phyloP scores from a whole-genome alignment of 2,888 invertebrate species.

The Eurytoma adleriae region DNA sequence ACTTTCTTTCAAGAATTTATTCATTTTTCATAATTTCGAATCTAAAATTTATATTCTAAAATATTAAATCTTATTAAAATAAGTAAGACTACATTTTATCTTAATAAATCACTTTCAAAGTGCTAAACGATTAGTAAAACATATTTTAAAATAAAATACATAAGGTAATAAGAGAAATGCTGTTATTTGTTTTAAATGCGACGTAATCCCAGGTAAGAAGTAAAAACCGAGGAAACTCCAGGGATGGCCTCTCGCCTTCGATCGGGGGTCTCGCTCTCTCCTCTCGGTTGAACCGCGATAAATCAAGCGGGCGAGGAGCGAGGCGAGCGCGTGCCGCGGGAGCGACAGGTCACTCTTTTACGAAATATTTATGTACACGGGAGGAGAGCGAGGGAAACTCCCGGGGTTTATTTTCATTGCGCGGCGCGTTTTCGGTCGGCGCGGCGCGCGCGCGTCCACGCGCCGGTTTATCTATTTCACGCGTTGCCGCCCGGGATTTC shows the following conservation, averaged over 20 bases:
- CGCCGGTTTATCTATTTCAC: conserved; percentile 29
- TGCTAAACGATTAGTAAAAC: too few species aligned
- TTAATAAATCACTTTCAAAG: too few species aligned
- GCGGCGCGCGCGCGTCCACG: background rate
- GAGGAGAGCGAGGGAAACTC: background rate
- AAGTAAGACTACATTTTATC: too few species aligned
- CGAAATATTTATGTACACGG: conserved; percentile 52
- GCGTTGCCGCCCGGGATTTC: conserved; percentile 14
- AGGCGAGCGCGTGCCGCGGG: conserved; percentile 32
- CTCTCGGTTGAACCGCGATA: conserved; percentile 44
- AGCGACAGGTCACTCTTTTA: conserved; percentile 56
- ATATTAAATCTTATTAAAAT: too few species aligned
- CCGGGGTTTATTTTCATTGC: conserved; percentile 11
- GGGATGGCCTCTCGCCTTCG: conserved; percentile 12
- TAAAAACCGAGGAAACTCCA: background rate
- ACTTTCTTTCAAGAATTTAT: too few species aligned
- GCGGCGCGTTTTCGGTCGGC: background rate
- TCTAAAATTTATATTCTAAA: too few species aligned
- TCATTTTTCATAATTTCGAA: too few species aligned
- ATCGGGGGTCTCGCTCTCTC: conserved; percentile 18
- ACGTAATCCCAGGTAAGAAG: background rate
- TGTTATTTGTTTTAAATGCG: background rate
- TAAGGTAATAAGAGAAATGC: too few species aligned
- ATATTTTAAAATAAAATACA: too few species aligned
- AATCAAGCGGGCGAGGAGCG: conserved; percentile 41